Evolutionary conservation across 2,888 invertebrate species (phyloP).

Genomic region (Callyntrura guangdongensis): DNA sequence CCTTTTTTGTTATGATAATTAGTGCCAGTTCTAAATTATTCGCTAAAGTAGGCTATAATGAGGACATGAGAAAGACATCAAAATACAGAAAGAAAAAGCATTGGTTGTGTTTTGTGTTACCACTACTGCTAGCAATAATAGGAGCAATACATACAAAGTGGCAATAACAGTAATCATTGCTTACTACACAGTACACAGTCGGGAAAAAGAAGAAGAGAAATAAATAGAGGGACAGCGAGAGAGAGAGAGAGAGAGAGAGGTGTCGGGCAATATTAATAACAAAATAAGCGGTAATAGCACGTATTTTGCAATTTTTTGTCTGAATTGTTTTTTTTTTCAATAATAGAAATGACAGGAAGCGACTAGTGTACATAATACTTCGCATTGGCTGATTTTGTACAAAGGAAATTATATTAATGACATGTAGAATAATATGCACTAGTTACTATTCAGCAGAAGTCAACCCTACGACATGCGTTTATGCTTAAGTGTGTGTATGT

Average conservation of each 20-base stretch:
- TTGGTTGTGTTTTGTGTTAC: not conserved
- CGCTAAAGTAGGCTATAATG: conserved; percentile 73
- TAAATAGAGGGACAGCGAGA: not conserved
- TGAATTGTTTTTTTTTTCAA: conserved; percentile 17
- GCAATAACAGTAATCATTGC: not conserved
- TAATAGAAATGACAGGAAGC: conserved; percentile 59
- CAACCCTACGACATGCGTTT: not conserved
- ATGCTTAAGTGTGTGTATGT: not conserved
- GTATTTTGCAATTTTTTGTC: conserved; percentile 45
- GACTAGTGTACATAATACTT: conserved; percentile 48
- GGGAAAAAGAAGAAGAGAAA: conserved; percentile 11
- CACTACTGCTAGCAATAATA: not conserved
- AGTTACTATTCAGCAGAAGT: conserved; percentile 27
- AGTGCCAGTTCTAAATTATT: conserved; percentile 73
- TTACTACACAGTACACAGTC: conserved; percentile 2
- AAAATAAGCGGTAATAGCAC: conserved; percentile 37
- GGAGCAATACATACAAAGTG: conserved; percentile 10
- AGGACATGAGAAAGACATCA: conserved; percentile 77
- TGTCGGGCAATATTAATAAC: conserved; percentile 39
- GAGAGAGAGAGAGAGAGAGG: not conserved
- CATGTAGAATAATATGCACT: not conserved
- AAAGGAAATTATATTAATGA: conserved; percentile 24
- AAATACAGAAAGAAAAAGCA: conserved; percentile 36
- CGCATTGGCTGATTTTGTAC: conserved; percentile 6
- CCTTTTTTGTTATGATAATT: conserved; percentile 75